Evolutionary conservation across 2,888 invertebrate species (phyloP).

Genomic region (Chrysomela aeneicollis): DNA sequence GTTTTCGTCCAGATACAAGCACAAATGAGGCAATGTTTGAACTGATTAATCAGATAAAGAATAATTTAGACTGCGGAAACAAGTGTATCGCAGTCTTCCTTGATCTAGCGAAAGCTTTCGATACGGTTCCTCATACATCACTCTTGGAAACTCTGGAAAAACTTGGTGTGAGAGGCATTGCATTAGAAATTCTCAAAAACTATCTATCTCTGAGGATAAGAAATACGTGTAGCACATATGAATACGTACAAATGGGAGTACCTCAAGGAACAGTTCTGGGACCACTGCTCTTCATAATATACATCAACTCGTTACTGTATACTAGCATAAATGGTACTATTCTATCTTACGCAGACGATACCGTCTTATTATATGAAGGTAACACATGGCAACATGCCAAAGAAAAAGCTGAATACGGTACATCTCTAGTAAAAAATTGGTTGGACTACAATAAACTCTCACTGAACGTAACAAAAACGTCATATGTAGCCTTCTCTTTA

Average conservation of each 20-base stretch:
- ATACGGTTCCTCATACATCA: slow-evolving; percentile 11
- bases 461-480: slow-evolving; percentile 6
- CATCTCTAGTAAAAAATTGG: slow-evolving; percentile 6
- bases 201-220: slow-evolving; percentile 14
- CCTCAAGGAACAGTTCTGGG: slow-evolving; percentile 21
- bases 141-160: too few relatives aligned
- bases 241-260: slow-evolving; percentile 14
- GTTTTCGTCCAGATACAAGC: slow-evolving; percentile 9
- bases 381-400: slow-evolving; percentile 6
- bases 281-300: slow-evolving; percentile 20
- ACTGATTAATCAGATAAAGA: slow-evolving; percentile 6
- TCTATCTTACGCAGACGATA: slow-evolving; percentile 24
- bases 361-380: slow-evolving; percentile 11
- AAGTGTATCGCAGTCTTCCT: slow-evolving; percentile 12
- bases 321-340: slow-evolving; percentile 9
- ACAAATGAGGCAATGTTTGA: slow-evolving; percentile 16
- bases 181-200: slow-evolving; percentile 13
- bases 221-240: background rate
- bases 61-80: slow-evolving; percentile 7
- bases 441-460: background rate
- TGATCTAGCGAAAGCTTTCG: slow-evolving; percentile 27
- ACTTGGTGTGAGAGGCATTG: slow-evolving; percentile 10
- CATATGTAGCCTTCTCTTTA: slow-evolving; percentile 2
- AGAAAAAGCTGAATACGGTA: background rate
- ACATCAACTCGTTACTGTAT: slow-evolving; percentile 15